Evolutionary conservation across 37 sponge, comb jelly and placozoan genomes (phyloP), one percentile per base, ranked within the genome.

Genomic region (Halichondria panicea): DNA sequence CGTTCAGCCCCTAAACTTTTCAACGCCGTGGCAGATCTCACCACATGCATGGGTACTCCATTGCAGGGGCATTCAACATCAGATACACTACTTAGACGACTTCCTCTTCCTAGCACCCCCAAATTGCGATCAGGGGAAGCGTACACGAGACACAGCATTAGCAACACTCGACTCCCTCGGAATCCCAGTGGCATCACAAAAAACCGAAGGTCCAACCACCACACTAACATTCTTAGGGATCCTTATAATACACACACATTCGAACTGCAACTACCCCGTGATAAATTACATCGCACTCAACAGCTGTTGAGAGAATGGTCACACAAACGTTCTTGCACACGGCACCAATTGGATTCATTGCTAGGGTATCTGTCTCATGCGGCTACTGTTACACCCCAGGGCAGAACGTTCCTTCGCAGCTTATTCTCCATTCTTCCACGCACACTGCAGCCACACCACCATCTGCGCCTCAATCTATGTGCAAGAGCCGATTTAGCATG

Each of bases 1-100:
- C n/a, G n/a, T n/a, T n/a, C n/a, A 64, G 65, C 65, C 36, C 65
- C 65, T 13, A 15, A 64, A 64, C 32, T 25, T 64, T 48, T 34
- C 11, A 35, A 6, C 7, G 65, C 36, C 6, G 65, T 30, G 39
- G 65, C 65, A 64, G 65, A 64, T 15, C 12, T 27, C 15, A 35
- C 11, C n/a, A n/a, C n/a, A n/a, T n/a, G n/a, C n/a, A n/a, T n/a
- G n/a, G n/a, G n/a, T n/a, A n/a, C n/a, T n/a, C n/a, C n/a, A n/a
- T n/a, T n/a, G n/a, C n/a, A n/a, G n/a, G n/a, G n/a, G n/a, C 50
- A 48, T 48, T 13, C 13, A 13, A 18, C 50, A 48, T 48, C 50
- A 48, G 50, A 9, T 48, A 48, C 50, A 48, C 13, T 48, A 48
- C 50, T 48, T 48, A 13, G 50, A 48, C 13, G 50, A 48, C 50